Evolutionary conservation across 2,113 vertebrate genomes (phyloP), one percentile per base, ranked within the genome.

Genomic region (Podarcis muralis): DNA sequence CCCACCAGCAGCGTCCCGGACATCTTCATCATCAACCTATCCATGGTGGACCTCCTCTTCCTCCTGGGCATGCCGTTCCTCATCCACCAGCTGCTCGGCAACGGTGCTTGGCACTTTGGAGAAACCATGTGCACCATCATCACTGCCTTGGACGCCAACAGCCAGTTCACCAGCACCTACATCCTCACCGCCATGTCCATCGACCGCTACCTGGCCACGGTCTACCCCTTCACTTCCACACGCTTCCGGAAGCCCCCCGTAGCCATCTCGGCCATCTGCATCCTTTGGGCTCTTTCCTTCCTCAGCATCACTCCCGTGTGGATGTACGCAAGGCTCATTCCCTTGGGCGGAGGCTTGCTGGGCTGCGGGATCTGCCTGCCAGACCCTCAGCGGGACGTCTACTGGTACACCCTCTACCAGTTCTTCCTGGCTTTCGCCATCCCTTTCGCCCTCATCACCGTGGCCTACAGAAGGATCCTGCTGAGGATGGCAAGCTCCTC

Each of bases 401-500:
- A 95, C 82, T 95, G 91, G 94, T 97, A 96, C 86, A 96, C 95
- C 1, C 95, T 97, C 23, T 97, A 96, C 88, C 96, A 97, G n/a
- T 97, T 97, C 85, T 92, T 97, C 87, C 83, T 97, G 48, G 95
- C 92, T 20, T 97, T 97, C 5, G 95, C 95, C 35, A 89, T 95
- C 81, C 94, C 95, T 2, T 94, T 96, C 65, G 79, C 80, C 15
- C 85, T 96, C 80, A 96, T 92, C 88, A 93, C 92, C 0, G 91
- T 82, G 18, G 94, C 94, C 13, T 96, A 95, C 78, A 83, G 91
- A 30, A 94, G 92, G 83, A 95, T 95, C 66, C 89, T 97, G 81
- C 83, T 94, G 13, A 94, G 92, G 81, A 95, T 93, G 91, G 76
- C 93, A 2, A 90, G 74, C 13, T 94, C 92, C 1, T 94, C 94